These are phyloP conservation scores for Oxycera nigricornis DNA, from an alignment of 2,888 invertebrate genomes.

Conservation along the genomic window DNA sequence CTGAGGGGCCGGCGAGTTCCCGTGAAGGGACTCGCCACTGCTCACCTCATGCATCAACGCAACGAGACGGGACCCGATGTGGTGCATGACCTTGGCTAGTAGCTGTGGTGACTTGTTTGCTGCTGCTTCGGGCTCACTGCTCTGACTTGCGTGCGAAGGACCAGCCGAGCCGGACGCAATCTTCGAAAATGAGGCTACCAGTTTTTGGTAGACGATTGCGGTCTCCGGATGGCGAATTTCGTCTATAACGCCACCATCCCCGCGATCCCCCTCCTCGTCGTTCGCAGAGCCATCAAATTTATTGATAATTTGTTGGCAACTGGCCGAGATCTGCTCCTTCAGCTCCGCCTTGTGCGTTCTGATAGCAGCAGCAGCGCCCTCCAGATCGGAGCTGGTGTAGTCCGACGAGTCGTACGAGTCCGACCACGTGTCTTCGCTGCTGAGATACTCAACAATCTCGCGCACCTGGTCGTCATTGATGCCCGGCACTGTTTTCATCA, in stretches of 20 bases:
- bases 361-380: slow-evolving; percentile 66
- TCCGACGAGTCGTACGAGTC: slow-evolving; percentile 93
- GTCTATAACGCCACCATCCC: slow-evolving; percentile 63
- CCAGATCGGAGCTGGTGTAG: slow-evolving; percentile 87
- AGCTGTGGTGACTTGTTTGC: slow-evolving; percentile 79
- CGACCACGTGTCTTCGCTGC: slow-evolving; percentile 92
- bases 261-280: slow-evolving; percentile 66
- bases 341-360: slow-evolving; percentile 72
- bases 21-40: slow-evolving; percentile 71
- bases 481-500: slow-evolving; percentile 93
- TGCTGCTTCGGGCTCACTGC: slow-evolving; percentile 62
- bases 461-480: slow-evolving; percentile 89
- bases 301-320: slow-evolving; percentile 86
- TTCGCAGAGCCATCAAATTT: slow-evolving; percentile 75
- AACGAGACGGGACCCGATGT: slow-evolving; percentile 85
- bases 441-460: slow-evolving; percentile 90
- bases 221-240: slow-evolving; percentile 73
- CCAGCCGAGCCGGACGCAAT: slow-evolving; percentile 67
- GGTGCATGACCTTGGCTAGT: slow-evolving; percentile 90
- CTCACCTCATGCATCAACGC: slow-evolving; percentile 93
- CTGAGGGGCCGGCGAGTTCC: slow-evolving; percentile 68
- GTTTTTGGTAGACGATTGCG: slow-evolving; percentile 84
- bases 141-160: slow-evolving; percentile 56
- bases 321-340: slow-evolving; percentile 86
- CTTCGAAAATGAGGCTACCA: slow-evolving; percentile 84